Base-by-base conservation (phyloP, 2,888 invertebrate species). In the Protonemura montana region DNA sequence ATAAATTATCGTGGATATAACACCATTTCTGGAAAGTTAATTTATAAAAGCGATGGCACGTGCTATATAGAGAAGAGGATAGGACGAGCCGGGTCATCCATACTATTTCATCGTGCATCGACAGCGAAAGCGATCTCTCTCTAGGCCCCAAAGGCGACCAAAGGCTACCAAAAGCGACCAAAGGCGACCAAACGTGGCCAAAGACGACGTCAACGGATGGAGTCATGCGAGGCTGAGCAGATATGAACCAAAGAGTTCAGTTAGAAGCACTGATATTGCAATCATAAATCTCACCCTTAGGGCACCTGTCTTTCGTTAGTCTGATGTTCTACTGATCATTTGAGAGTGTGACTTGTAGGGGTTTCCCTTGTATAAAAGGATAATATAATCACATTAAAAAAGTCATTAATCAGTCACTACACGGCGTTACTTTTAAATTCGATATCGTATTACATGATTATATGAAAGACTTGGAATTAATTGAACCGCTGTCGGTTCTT, bases 211-310 rank as follows among this genome's bases (percentile, higher is more conserved):
- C 5, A 10, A 35, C 5, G 10, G 35, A 3, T 6, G 35, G 35
- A 3, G 35, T 35, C 35, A 35, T 35, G 35, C 10, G 35, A 35
- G n/a, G 59, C 59, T 21, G 59, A 10, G 21, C 59, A 21, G 2
- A 21, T 16, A 21, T 21, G 6, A 59, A 13, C 59, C 59, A 21
- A 13, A 41, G 5, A 7, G 6, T 21, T 28, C 81, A 28, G 81
- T 81, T 30, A 81, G 21, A 30, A 30, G 28, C 30, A 30, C 81
- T 81, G 25, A 81, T 81, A 81, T 81, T 81, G 81, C 81, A 29
- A 29, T 29, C 81, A 81, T 81, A 81, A 81, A 81, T 81, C 81
- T 28, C 81, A 7, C 2, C 28, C 21, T 81, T 81, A 16, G n/a
- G 81, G 81, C 81, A 81, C 81, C 81, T 81, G 81, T 81, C 81